Evolutionary conservation across 2,888 invertebrate species (phyloP).

Genomic region (Netelia virgata): DNA sequence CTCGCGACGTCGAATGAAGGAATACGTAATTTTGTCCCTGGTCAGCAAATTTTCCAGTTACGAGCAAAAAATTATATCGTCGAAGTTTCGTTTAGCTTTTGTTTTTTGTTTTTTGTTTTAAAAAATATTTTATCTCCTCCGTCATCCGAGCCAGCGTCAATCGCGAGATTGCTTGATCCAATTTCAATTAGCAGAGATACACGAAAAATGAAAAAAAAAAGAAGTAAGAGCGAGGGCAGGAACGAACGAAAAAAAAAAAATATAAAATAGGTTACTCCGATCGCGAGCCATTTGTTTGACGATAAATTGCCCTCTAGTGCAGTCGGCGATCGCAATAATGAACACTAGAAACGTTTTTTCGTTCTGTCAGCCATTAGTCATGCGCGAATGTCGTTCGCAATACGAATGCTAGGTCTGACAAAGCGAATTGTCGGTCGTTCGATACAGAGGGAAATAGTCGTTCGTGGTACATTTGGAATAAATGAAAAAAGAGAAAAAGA

Average conservation of each 20-base stretch:
- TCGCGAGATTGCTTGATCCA: neutral
- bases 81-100: too few species aligned
- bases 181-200: conserved; percentile 5
- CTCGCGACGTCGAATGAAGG: too few species aligned
- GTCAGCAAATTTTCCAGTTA: too few species aligned
- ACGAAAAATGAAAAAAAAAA: conserved; percentile 4
- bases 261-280: conserved; percentile 6
- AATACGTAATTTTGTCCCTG: too few species aligned
- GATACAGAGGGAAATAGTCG: neutral
- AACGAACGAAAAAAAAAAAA: neutral
- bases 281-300: conserved; percentile 6
- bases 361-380: neutral
- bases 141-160: neutral
- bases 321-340: neutral
- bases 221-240: too few species aligned
- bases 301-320: conserved; percentile 1
- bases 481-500: neutral
- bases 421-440: conserved; percentile 18
- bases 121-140: neutral
- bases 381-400: conserved; percentile 13
- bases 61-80: too few species aligned
- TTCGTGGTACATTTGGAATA: too few species aligned
- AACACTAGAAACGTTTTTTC: conserved; percentile 2
- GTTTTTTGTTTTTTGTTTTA: neutral
- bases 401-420: neutral